Percentiles rank a stretch among this genome's conserved stretches.
phyloP scores from a whole-genome alignment of 2,888 invertebrate species.

The Lasioglossum lativentre region DNA sequence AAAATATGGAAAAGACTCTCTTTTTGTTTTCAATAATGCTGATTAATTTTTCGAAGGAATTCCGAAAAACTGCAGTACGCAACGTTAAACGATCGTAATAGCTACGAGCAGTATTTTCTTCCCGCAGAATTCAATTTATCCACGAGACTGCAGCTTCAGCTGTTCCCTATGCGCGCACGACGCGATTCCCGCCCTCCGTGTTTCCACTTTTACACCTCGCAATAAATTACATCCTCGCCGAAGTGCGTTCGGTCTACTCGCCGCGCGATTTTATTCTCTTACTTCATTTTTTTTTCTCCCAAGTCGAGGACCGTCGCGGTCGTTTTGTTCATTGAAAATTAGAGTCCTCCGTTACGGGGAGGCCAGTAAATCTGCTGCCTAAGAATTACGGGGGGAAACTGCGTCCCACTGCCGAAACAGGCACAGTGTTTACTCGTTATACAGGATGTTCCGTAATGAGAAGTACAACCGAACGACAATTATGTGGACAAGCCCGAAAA shows the following conservation, averaged over 20 bases:
- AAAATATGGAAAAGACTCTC: background rate
- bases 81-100: background rate
- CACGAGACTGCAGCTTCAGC: background rate
- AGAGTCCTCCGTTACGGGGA: background rate
- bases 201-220: slow-evolving; percentile 57
- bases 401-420: background rate
- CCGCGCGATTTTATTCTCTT: background rate
- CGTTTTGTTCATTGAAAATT: slow-evolving; percentile 2
- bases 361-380: slow-evolving; percentile 22
- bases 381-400: background rate
- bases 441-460: slow-evolving; percentile 6
- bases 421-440: slow-evolving; percentile 36
- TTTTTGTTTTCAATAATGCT: background rate
- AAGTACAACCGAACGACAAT: slow-evolving; percentile 5
- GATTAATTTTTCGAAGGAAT: background rate
- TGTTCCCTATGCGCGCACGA: background rate
- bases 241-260: slow-evolving; percentile 24
- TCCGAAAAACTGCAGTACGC: background rate
- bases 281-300: background rate
- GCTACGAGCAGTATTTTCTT: background rate
- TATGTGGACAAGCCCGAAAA: background rate
- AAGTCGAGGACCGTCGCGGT: background rate
- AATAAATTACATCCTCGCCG: slow-evolving; percentile 47
- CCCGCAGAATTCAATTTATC: background rate
- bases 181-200: slow-evolving; percentile 32